These are phyloP conservation scores for Epinephelus moara DNA, from an alignment of 2,113 vertebrate species.

Conservation along the genomic window DNA sequence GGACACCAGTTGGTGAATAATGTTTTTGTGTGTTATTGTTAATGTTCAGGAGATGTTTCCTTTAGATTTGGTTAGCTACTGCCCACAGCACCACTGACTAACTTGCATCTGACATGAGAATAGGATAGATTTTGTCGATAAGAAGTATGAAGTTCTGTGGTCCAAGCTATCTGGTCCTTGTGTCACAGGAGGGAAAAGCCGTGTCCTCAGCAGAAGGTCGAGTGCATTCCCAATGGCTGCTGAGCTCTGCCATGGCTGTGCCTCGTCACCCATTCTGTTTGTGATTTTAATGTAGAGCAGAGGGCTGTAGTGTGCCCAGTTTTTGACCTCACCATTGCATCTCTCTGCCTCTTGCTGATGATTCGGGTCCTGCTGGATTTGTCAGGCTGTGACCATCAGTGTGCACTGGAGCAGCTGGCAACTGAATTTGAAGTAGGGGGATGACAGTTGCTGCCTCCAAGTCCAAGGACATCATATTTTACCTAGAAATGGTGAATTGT, in stretches of 20 bases:
- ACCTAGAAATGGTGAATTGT: neutral
- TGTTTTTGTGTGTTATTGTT: neutral
- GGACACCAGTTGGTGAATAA: slow-evolving; percentile 5
- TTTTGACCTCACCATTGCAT: slow-evolving; percentile 11
- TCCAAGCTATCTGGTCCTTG: slow-evolving; percentile 61
- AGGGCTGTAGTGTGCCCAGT: slow-evolving; percentile 22
- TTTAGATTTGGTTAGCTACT: neutral
- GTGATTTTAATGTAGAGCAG: slow-evolving; percentile 24
- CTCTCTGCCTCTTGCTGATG: neutral
- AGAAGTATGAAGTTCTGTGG: slow-evolving; percentile 20
- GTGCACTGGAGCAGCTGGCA: neutral
- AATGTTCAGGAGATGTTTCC: neutral
- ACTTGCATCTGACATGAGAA: neutral
- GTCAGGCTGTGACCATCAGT: neutral
- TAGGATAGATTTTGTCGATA: slow-evolving; percentile 33
- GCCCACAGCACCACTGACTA: no score
- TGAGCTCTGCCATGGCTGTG: slow-evolving; percentile 13
- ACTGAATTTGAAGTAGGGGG: neutral
- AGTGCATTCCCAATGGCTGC: slow-evolving; percentile 25
- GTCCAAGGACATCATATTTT: neutral
- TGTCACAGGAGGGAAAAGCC: slow-evolving; percentile 39
- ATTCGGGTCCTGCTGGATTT: slow-evolving; percentile 7
- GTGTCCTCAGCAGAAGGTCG: slow-evolving; percentile 52
- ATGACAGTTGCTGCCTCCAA: neutral
- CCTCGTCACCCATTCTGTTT: slow-evolving; percentile 20